Base-by-base conservation (phyloP, 1,140 invertebrate species). In the Monochamus saltuarius region DNA sequence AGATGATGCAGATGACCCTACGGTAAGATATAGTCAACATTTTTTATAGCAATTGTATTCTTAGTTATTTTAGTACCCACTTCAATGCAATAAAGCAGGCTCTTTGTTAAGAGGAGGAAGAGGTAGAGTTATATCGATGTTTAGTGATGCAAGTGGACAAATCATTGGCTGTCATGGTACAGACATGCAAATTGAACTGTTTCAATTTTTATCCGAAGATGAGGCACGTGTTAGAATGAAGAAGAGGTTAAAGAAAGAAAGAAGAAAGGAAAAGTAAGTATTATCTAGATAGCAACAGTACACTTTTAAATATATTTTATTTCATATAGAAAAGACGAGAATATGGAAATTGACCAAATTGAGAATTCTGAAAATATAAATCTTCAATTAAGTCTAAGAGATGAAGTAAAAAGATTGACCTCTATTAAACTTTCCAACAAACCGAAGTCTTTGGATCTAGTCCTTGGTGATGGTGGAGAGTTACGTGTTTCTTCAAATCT, bases 151-250 rank as follows among this genome's bases (percentile, higher is more conserved):
- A 7, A 83, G 84, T 45, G 83, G 87, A 61, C 82, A 81, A 66
- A 71, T 95, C 13, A 69, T 98, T 0, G 85, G 84, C 7, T 95
- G 92, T 78, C 88, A 95, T 76, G 93, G 94, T 4, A 88, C 83
- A 19, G 91, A 95, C 67, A 85, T 85, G 59, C 77, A 82, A 8
- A 76, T 98, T 9, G 96, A 98, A 79, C 74, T 95, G 35, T 98
- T 95, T 75, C 79, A 85, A 46, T 86, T 99, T 61, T 85, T 88
- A 65, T 78, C 84, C 1, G 83, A 91, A 11, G 86, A 89, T 39
- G 89, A 95, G 75, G 83, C 91, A 0, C 82, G 85, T 54, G 70
- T 79, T 22, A 84, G 84, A 64, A 78, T 88, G 59, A 78, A 79
- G 9, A 97, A 95, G 80, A 83, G 91, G 50, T 65, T 89, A 14